phyloP scores from a whole-genome alignment of 1,140 invertebrate species.

The Phocides pigmalion region DNA sequence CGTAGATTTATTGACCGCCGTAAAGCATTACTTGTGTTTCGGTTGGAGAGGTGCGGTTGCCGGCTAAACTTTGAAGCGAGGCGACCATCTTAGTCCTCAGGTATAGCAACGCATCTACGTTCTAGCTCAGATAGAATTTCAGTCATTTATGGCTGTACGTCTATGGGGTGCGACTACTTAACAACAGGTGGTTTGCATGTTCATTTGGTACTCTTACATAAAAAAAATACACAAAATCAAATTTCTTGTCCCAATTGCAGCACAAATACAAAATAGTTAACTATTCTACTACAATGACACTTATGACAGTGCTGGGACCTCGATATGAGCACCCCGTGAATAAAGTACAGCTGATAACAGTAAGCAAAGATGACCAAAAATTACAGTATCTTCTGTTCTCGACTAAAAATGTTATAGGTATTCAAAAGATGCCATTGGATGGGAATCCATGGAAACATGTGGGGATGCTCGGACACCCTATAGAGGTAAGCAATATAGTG shows the following conservation, averaged over 20 bases:
- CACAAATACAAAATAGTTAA: conserved; percentile 88
- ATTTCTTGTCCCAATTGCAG: conserved; percentile 69
- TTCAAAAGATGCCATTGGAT: conserved; percentile 87
- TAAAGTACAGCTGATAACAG: conserved; percentile 79
- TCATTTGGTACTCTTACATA: too few relatives aligned
- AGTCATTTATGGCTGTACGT: too few relatives aligned
- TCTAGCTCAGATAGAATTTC: too few relatives aligned
- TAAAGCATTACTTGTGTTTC: too few relatives aligned
- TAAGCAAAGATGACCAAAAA: conserved; percentile 44
- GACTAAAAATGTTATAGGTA: conserved; percentile 87
- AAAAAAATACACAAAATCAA: too few relatives aligned
- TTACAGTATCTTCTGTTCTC: conserved; percentile 85
- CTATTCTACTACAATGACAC: conserved; percentile 85
- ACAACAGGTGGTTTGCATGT: too few relatives aligned
- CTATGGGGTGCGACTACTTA: too few relatives aligned
- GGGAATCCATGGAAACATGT: conserved; percentile 90
- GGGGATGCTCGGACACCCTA: conserved; percentile 87
- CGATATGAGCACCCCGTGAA: conserved; percentile 85
- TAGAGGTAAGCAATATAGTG: conserved; percentile 64
- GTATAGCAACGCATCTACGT: too few relatives aligned
- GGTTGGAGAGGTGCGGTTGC: too few relatives aligned
- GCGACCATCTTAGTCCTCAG: too few relatives aligned
- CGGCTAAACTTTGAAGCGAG: too few relatives aligned
- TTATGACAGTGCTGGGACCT: conserved; percentile 87
- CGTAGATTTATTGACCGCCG: too few relatives aligned